phyloP scores from a whole-genome alignment of 2,888 invertebrate genomes.

The Silvanus unidentatus region DNA sequence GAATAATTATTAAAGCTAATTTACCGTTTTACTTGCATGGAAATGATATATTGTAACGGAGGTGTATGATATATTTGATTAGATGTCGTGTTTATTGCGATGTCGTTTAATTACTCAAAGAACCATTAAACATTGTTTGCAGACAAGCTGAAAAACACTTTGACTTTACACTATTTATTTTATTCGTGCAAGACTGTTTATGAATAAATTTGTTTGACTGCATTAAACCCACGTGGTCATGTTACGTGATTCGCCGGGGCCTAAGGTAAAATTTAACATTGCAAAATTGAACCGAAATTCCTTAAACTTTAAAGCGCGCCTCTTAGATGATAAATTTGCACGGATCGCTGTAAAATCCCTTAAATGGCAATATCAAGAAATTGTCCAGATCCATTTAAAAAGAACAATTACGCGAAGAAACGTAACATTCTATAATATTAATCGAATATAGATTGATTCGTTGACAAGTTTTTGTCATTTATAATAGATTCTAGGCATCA shows the following conservation, averaged over 20 bases:
- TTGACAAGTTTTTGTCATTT: constrained; percentile 37
- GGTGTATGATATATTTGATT: constrained; percentile 29
- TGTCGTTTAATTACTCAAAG: constrained; percentile 18
- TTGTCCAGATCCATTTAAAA: constrained; percentile 10
- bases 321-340: no score
- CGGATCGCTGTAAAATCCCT: no score
- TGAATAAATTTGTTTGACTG: no score
- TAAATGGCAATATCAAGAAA: constrained; percentile 14
- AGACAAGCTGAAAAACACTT: background rate
- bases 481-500: constrained; percentile 22
- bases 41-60: constrained; percentile 29
- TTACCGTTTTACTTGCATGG: constrained; percentile 29
- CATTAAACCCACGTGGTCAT: no score
- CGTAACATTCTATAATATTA: constrained; percentile 32
- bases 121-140: constrained; percentile 15
- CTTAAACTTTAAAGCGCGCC: no score
- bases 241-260: no score
- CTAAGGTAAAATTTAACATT: no score
- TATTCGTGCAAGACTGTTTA: no score
- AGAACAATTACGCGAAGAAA: constrained; percentile 14
- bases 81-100: constrained; percentile 17
- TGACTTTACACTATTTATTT: no score
- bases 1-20: constrained; percentile 32
- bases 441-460: constrained; percentile 42
- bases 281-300: no score